Evolutionary conservation across 2,113 vertebrate species (phyloP).

Genomic region (Dasypus novemcinctus): DNA sequence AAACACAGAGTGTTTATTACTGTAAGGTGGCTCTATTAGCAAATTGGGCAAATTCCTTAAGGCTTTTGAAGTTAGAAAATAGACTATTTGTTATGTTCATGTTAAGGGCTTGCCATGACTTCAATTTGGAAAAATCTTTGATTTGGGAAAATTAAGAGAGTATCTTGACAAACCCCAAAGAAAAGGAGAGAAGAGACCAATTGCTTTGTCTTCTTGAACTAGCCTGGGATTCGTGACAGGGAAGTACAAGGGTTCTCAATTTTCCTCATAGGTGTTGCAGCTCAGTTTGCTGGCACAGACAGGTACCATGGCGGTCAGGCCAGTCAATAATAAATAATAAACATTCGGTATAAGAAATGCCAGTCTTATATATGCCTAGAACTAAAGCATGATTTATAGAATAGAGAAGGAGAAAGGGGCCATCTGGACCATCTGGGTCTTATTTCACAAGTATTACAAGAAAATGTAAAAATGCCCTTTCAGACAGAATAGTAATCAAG

Average conservation of each 20-base stretch:
- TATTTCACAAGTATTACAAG: neutral
- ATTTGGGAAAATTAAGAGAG: neutral
- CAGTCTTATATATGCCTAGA: neutral
- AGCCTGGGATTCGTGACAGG: too few species aligned
- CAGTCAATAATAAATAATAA: neutral
- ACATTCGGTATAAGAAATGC: neutral
- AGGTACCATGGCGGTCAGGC: accelerated
- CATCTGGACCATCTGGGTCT: neutral
- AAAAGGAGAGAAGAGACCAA: neutral
- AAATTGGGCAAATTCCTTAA: neutral
- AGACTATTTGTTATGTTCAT: neutral
- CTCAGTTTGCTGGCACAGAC: neutral
- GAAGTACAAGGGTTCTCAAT: neutral
- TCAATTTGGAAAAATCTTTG: neutral
- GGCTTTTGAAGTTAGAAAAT: neutral
- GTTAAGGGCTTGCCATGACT: neutral
- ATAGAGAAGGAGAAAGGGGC: neutral
- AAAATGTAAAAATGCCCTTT: neutral
- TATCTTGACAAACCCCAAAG: neutral
- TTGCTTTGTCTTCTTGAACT: neutral
- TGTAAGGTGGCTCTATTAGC: neutral
- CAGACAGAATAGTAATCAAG: neutral
- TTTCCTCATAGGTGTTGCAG: neutral
- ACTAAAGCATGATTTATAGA: neutral
- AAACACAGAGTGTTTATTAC: neutral